Evolutionary conservation across 64 coral and sea anemone genomes (phyloP), one percentile per base, ranked within the genome.

Genomic region (Pocillopora damicornis): DNA sequence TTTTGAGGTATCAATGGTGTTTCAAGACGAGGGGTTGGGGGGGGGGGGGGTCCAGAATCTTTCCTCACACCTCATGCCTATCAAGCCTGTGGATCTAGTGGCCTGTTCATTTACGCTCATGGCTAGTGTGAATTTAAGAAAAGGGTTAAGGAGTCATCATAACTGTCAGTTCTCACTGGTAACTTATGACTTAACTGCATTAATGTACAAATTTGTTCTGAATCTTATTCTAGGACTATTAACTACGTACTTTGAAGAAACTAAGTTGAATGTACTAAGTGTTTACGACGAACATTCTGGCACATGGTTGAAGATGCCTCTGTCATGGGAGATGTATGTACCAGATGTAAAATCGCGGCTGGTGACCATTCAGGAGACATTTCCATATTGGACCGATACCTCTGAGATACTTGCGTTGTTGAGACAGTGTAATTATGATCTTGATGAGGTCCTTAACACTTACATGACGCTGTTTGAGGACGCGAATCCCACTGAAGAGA

Each of bases 401-500:
- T 79, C 57, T 42, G 94, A 97, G 37, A 97, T 97, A 51, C 73
- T 97, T 13, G 91, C 91, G 1, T 79, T 93, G 83, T 38, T 97
- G n/a, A 88, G 94, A 0, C 94, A 97, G n/a, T 97, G 94, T 61
- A 97, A 93, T 71, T 97, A 97, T 15, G 75, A 93, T 13, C 60
- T 79, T 11, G 91, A 97, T 58, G 94, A 97, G 37, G 90, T 89
- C 20, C 88, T 82, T 17, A 90, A 86, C 42, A 97, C 91, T 16
- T 97, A 97, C 51, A 45, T 97, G 9, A 82, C 88, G 15, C 58
- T 97, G 11, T 74, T 88, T 57, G 65, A 82, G 13, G 94, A 82
- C 2, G 91, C 42, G 42, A 7, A 93, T 15, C 57, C 75, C 60
- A 17, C 63, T 38, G 25, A 13, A n/a, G 77, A 66, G 23, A 73